A percentile compares a stretch with the other conserved stretches of the same genome.
phyloP scores from a whole-genome alignment of 1,140 invertebrate genomes.

The Oscheius sp. region DNA sequence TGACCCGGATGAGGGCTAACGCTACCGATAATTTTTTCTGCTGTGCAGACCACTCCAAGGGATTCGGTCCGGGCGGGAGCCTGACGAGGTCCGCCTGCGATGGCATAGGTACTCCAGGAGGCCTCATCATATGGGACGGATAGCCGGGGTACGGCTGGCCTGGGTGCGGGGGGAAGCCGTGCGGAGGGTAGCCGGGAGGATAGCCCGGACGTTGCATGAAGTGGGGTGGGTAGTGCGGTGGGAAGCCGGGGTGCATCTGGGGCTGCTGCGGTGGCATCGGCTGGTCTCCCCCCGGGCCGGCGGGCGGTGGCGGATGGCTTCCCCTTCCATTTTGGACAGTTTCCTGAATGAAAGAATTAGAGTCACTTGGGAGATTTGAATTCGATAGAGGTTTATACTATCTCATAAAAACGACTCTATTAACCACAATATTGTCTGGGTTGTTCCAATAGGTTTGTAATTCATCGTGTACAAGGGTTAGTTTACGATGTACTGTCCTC shows the following conservation, averaged over 20 bases:
- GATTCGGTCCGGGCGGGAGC: constrained; percentile 30
- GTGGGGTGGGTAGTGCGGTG: background rate
- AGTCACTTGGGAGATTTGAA: too few species aligned
- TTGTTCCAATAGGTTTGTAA: too few species aligned
- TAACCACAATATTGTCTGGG: too few species aligned
- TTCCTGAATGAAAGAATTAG: too few species aligned
- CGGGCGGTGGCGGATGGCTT: too few species aligned
- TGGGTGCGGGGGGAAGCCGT: constrained; percentile 22
- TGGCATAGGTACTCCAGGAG: constrained; percentile 8
- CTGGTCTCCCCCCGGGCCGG: too few species aligned
- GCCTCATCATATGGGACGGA: constrained; percentile 24
- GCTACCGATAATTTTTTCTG: constrained; percentile 16
- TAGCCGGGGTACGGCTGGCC: constrained; percentile 5
- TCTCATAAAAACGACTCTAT: too few species aligned
- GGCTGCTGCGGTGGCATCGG: too few species aligned
- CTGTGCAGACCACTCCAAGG: constrained; percentile 31
- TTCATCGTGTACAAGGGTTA: too few species aligned
- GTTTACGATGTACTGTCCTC: too few species aligned
- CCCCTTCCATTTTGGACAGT: too few species aligned
- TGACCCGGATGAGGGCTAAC: background rate
- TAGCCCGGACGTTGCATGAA: constrained; percentile 11
- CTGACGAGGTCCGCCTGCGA: constrained; percentile 25
- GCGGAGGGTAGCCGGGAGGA: constrained; percentile 23
- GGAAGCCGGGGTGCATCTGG: background rate
- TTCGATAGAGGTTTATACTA: too few species aligned